Conservation (phyloP, 2,113 vertebrate genomes). For the Sebastes schlegelii region DNA sequence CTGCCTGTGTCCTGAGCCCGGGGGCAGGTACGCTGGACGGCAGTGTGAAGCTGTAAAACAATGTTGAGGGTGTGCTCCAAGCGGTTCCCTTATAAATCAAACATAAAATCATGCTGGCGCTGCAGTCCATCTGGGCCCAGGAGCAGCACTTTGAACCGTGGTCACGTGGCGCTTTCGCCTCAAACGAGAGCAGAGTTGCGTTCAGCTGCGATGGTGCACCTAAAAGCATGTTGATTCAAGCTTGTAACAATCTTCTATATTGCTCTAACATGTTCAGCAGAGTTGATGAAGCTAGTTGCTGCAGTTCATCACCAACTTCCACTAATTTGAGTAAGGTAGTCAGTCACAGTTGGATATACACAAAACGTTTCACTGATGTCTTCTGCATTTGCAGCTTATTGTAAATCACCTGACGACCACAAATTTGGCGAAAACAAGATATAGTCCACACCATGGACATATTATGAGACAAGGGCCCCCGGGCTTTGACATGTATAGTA, state of each 20-base stretch:
- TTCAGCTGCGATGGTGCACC: constrained; percentile 41
- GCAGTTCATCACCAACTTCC: neutral
- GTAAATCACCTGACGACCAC: neutral
- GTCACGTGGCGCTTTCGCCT: constrained; percentile 57
- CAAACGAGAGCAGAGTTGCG: constrained; percentile 19
- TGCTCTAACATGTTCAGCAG: neutral
- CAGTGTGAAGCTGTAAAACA: constrained; percentile 61
- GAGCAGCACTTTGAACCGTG: constrained; percentile 58
- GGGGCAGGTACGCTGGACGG: constrained; percentile 38
- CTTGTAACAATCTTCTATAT: neutral
- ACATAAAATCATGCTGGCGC: constrained; percentile 47
- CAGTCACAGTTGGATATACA: neutral
- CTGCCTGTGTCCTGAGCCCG: constrained; percentile 20
- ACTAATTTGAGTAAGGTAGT: neutral
- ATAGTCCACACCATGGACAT: too few relatives aligned
- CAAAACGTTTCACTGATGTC: neutral
- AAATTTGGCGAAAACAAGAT: neutral
- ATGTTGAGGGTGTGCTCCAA: constrained; percentile 51
- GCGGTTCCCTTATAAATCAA: constrained; percentile 70
- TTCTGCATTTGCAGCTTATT: neutral
- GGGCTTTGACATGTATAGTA: too few relatives aligned
- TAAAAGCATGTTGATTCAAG: constrained; percentile 48
- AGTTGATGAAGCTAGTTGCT: neutral
- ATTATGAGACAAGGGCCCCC: too few relatives aligned
- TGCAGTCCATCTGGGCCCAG: constrained; percentile 44